These are phyloP conservation scores for Vombatus ursinus DNA, from an alignment of 2,113 vertebrate species.

Conservation along the genomic window DNA sequence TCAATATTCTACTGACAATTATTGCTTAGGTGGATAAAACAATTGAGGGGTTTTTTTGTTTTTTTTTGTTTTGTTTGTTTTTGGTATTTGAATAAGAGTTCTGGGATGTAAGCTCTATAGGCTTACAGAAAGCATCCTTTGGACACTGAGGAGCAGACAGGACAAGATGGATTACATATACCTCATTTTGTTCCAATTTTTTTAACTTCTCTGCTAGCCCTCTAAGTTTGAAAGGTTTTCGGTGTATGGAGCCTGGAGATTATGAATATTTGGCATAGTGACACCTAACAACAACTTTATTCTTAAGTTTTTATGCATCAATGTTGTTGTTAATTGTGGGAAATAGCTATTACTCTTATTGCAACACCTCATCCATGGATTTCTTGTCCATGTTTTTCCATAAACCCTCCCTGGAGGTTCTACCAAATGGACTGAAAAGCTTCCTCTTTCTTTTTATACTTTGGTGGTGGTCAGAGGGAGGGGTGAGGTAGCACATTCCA, in stretches of 20 bases:
- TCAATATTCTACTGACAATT: neutral
- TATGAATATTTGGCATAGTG: neutral
- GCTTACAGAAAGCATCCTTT: neutral
- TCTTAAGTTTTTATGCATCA: neutral
- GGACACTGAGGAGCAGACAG: neutral
- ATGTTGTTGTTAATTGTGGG: neutral
- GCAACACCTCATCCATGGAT: neutral
- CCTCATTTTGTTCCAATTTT: neutral
- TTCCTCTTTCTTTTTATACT: neutral
- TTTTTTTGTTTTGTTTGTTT: no score
- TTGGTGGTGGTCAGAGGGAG: neutral
- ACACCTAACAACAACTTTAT: neutral
- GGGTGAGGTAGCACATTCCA: neutral
- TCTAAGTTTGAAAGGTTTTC: neutral
- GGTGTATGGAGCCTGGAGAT: neutral
- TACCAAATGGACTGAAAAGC: neutral
- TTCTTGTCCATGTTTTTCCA: neutral
- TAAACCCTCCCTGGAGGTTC: neutral
- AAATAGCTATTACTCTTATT: neutral
- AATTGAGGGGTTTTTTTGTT: neutral
- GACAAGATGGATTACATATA: neutral
- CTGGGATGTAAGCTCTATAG: neutral
- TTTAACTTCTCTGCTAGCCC: neutral
- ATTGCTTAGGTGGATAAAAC: neutral
- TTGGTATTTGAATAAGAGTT: neutral